These are phyloP conservation scores for Manacus vitellinus DNA, from an alignment of 2,113 vertebrate species.

Conservation along the genomic window DNA sequence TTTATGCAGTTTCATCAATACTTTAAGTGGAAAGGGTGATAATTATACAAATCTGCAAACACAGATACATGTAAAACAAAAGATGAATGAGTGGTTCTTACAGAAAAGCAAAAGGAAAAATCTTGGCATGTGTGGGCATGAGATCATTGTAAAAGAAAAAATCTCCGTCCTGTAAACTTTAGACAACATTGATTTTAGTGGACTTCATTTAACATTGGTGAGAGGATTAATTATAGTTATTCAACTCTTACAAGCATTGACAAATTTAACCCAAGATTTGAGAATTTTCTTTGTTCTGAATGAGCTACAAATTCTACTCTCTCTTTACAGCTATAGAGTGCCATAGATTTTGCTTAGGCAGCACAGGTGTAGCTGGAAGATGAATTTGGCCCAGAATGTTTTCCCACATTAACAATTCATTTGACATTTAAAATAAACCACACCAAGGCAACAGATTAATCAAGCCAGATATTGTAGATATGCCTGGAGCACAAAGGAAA, in stretches of 20 bases:
- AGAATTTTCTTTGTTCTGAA: background rate
- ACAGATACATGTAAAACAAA: background rate
- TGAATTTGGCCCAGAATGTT: conserved; percentile 6
- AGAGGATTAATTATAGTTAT: background rate
- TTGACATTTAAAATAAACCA: conserved; percentile 53
- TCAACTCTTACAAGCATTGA: background rate
- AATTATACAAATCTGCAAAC: background rate
- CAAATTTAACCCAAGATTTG: background rate
- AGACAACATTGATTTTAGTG: background rate
- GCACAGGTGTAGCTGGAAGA: conserved; percentile 50
- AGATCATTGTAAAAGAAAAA: background rate
- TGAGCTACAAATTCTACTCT: background rate
- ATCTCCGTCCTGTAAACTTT: background rate
- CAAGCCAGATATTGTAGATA: conserved; percentile 41
- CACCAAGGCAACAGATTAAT: conserved; percentile 60
- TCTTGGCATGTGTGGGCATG: background rate
- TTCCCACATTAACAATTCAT: conserved; percentile 60
- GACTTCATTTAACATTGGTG: background rate
- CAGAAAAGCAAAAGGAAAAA: background rate
- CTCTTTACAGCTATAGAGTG: background rate
- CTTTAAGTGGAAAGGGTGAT: background rate
- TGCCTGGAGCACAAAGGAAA: conserved; percentile 28
- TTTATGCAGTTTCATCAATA: background rate
- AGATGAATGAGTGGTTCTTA: background rate
- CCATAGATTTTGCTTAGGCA: background rate